Evolutionary conservation across 2,888 invertebrate species (phyloP).

Genomic region (Bugulina stolonifera): DNA sequence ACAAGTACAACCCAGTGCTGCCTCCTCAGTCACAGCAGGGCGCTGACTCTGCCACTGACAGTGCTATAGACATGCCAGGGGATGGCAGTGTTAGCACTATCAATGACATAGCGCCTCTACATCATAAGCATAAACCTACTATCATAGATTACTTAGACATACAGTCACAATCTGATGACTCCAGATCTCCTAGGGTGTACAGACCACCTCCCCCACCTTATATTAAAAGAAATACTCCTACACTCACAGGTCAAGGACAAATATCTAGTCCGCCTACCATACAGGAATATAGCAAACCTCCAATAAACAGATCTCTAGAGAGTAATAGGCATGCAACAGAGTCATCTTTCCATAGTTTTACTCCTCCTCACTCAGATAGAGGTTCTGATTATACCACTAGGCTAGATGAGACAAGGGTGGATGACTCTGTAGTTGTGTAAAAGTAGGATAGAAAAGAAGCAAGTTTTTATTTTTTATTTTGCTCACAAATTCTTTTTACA

Average conservation of each 20-base stretch:
- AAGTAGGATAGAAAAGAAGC: too few species aligned
- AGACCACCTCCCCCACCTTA: background rate
- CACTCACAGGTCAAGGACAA: background rate
- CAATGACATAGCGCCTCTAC: conserved; percentile 3
- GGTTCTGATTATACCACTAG: background rate
- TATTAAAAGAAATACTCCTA: background rate
- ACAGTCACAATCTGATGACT: background rate
- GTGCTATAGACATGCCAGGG: conserved; percentile 24
- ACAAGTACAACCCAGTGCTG: background rate
- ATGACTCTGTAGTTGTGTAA: background rate
- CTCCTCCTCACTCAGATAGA: background rate
- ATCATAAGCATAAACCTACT: conserved; percentile 12
- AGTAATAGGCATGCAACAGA: too few species aligned
- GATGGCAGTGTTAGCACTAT: conserved; percentile 23
- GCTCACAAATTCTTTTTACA: background rate
- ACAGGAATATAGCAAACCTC: background rate
- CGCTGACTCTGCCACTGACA: conserved; percentile 26
- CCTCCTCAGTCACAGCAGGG: background rate
- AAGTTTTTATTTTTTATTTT: background rate
- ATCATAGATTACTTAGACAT: background rate
- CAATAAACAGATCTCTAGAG: background rate
- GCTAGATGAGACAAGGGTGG: background rate
- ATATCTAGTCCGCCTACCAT: background rate
- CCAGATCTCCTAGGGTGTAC: background rate
- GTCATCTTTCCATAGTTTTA: background rate